phyloP scores from a whole-genome alignment of 1,140 invertebrate species.

The Microplitis mediator region DNA sequence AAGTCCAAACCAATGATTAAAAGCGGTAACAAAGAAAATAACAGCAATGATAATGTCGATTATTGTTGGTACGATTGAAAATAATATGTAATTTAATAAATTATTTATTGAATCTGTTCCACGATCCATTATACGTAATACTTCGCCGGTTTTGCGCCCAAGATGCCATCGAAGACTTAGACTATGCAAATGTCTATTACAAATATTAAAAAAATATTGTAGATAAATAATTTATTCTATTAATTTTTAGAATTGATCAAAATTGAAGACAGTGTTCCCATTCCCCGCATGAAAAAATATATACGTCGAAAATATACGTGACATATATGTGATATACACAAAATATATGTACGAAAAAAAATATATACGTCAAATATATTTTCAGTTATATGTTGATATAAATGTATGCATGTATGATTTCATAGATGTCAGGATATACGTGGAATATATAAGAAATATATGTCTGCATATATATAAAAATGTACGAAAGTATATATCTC shows the following conservation, averaged over 20 bases:
- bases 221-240: slow-evolving; percentile 24
- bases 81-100: slow-evolving; percentile 86
- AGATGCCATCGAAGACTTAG: slow-evolving; percentile 90
- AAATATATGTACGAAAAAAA: too few relatives aligned
- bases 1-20: slow-evolving; percentile 92
- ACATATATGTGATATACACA: too few relatives aligned
- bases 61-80: slow-evolving; percentile 89
- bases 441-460: too few relatives aligned
- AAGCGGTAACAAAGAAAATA: slow-evolving; percentile 83
- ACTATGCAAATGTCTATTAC: slow-evolving; percentile 81
- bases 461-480: too few relatives aligned
- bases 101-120: slow-evolving; percentile 95
- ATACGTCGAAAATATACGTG: too few relatives aligned
- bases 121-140: slow-evolving; percentile 91
- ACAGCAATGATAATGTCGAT: slow-evolving; percentile 93
- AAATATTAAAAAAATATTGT: slow-evolving; percentile 31
- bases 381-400: too few relatives aligned
- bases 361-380: too few relatives aligned
- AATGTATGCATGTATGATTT: too few relatives aligned
- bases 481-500: too few relatives aligned
- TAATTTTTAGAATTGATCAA: background rate
- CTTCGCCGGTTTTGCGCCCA: slow-evolving; percentile 92
- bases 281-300: too few relatives aligned
- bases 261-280: too few relatives aligned
- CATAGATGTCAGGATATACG: too few relatives aligned